phyloP scores from a whole-genome alignment of 2,888 invertebrate genomes.

The Cremastobaeus sp. region DNA sequence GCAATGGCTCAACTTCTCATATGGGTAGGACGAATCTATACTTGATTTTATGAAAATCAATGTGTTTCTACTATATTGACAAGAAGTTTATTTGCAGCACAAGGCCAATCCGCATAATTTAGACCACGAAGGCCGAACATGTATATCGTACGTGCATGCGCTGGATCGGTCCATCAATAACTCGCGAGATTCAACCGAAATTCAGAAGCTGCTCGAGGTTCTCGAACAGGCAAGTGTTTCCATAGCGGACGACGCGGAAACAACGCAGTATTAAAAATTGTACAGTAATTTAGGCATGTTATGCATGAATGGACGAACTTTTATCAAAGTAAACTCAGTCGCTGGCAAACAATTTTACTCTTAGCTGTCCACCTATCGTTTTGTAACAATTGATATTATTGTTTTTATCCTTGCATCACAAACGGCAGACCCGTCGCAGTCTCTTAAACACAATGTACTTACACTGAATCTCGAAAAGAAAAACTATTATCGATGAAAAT shows the following conservation, averaged over 20 bases:
- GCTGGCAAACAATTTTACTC: background rate
- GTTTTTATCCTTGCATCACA: background rate
- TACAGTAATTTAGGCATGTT: constrained; percentile 27
- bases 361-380: background rate
- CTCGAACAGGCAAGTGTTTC: constrained; percentile 74
- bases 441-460: constrained; percentile 42
- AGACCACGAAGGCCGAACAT: constrained; percentile 91
- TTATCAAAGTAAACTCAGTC: background rate
- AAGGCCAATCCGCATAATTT: constrained; percentile 94
- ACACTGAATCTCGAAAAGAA: constrained; percentile 33
- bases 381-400: background rate
- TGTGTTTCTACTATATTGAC: too few species aligned
- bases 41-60: too few species aligned
- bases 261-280: constrained; percentile 72
- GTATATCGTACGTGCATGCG: constrained; percentile 88
- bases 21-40: too few species aligned
- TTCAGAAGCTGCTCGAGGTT: constrained; percentile 74
- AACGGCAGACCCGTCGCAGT: background rate
- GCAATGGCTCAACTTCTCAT: constrained; percentile 94
- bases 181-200: constrained; percentile 74
- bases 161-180: constrained; percentile 74
- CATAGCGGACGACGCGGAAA: constrained; percentile 72
- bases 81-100: constrained; percentile 86
- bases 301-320: background rate
- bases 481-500: constrained; percentile 11